Conservation (phyloP, 2,888 invertebrate genomes). For the Entomobrya multifasciata region DNA sequence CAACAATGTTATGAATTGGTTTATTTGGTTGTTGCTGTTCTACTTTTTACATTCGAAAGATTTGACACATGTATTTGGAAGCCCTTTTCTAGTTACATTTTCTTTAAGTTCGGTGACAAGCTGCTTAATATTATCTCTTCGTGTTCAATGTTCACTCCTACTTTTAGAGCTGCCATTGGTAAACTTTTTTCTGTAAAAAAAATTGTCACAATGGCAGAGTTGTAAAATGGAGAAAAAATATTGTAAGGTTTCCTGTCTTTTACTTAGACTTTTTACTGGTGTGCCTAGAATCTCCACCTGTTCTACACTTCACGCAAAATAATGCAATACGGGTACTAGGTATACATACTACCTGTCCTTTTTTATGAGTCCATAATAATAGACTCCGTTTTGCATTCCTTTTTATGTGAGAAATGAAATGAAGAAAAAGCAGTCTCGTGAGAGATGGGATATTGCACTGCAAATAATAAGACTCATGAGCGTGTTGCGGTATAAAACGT, state of each 20-base stretch:
- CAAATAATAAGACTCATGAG: not conserved
- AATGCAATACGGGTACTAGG: not conserved
- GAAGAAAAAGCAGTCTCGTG: conserved; percentile 42
- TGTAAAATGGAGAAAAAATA: not conserved
- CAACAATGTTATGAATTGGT: too few relatives aligned
- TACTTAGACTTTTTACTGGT: not conserved
- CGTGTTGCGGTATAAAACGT: too few relatives aligned
- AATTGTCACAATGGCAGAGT: conserved; percentile 2
- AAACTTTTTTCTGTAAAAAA: conserved; percentile 37
- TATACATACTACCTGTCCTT: conserved; percentile 11
- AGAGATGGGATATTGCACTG: conserved; percentile 6
- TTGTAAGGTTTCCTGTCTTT: conserved; percentile 27
- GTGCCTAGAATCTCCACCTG: not conserved
- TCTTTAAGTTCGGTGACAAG: too few relatives aligned
- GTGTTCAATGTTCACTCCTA: conserved; percentile 13
- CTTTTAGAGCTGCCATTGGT: not conserved
- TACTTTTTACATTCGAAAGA: not conserved
- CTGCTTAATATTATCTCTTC: not conserved
- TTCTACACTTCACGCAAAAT: not conserved
- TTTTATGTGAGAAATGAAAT: conserved; percentile 30
- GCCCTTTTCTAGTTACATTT: too few relatives aligned
- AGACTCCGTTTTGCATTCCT: conserved; percentile 1
- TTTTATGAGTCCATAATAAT: conserved; percentile 9
- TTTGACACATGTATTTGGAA: too few relatives aligned
- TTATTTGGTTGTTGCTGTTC: not conserved